These are phyloP conservation scores for Tapirus indicus DNA, from an alignment of 2,797 vertebrate genomes.

Conservation along the genomic window DNA sequence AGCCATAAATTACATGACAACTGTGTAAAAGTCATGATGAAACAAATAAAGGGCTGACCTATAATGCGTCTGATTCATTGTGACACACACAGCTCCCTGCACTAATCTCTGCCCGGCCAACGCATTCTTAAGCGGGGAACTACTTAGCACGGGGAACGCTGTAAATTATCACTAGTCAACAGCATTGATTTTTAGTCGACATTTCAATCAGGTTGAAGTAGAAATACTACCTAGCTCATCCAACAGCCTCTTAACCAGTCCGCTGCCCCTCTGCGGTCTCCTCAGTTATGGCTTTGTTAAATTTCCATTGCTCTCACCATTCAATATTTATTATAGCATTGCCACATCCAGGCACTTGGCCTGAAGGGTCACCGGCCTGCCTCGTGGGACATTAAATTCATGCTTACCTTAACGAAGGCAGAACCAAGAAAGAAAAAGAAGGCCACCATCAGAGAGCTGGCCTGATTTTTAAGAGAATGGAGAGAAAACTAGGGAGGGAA, in stretches of 20 bases:
- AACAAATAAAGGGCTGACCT: constrained; percentile 92
- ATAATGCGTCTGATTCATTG: constrained; percentile 87
- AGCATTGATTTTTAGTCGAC: constrained; percentile 91
- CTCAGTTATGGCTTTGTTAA: constrained; percentile 82
- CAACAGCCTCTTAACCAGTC: constrained; percentile 85
- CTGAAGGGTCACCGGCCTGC: constrained; percentile 76
- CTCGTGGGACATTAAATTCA: constrained; percentile 80
- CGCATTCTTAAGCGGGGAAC: constrained; percentile 80
- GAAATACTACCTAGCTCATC: constrained; percentile 88
- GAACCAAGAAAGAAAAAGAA: constrained; percentile 60
- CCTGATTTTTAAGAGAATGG: constrained; percentile 64
- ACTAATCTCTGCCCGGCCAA: constrained; percentile 78
- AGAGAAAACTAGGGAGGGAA: neutral
- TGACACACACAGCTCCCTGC: constrained; percentile 76
- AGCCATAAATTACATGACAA: constrained; percentile 92
- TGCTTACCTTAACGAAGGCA: constrained; percentile 75
- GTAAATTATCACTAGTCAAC: constrained; percentile 91
- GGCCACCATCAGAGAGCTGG: constrained; percentile 49
- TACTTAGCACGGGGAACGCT: constrained; percentile 86
- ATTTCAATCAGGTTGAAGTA: constrained; percentile 90
- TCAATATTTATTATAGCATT: constrained; percentile 83
- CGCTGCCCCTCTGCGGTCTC: constrained; percentile 81
- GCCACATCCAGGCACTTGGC: constrained; percentile 86
- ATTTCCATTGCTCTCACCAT: constrained; percentile 84
- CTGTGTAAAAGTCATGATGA: constrained; percentile 91